phyloP scores from a whole-genome alignment of 1,140 invertebrate genomes.

The Papilio polyxenes region DNA sequence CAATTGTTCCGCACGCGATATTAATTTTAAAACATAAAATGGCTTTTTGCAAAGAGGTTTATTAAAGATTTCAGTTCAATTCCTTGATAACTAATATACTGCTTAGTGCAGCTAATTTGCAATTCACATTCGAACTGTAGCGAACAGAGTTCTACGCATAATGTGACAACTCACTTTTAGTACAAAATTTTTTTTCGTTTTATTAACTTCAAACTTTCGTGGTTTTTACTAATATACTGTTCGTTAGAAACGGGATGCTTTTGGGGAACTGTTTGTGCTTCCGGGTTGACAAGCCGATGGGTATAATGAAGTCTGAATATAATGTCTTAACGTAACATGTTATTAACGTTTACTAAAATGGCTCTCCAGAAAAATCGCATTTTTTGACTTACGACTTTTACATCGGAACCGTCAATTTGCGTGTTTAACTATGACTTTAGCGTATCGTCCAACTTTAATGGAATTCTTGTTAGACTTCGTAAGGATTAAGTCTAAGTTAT shows the following conservation, averaged over 20 bases:
- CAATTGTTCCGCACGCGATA: slow-evolving; percentile 18
- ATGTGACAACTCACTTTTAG: neutral
- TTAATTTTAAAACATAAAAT: neutral
- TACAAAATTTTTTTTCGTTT: no score
- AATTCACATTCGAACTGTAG: slow-evolving; percentile 1
- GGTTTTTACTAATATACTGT: no score
- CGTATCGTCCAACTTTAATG: neutral
- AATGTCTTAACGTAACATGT: no score
- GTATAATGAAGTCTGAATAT: no score
- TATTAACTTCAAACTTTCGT: neutral
- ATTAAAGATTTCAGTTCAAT: neutral
- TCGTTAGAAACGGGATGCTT: no score
- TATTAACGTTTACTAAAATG: no score
- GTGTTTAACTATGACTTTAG: slow-evolving; percentile 14
- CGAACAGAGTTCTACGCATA: neutral
- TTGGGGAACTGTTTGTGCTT: no score
- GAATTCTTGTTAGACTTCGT: neutral
- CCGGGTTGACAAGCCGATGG: no score
- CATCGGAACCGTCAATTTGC: neutral
- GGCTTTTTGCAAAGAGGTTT: neutral
- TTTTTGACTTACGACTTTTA: neutral
- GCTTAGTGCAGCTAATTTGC: slow-evolving; percentile 23
- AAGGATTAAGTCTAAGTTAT: slow-evolving; percentile 18
- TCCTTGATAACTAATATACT: neutral
- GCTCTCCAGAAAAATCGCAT: neutral